A percentile compares a stretch with the other conserved stretches of the same genome.
These are phyloP conservation scores for Menidia menidia DNA, from an alignment of 2,797 vertebrate species.

Conservation along the genomic window DNA sequence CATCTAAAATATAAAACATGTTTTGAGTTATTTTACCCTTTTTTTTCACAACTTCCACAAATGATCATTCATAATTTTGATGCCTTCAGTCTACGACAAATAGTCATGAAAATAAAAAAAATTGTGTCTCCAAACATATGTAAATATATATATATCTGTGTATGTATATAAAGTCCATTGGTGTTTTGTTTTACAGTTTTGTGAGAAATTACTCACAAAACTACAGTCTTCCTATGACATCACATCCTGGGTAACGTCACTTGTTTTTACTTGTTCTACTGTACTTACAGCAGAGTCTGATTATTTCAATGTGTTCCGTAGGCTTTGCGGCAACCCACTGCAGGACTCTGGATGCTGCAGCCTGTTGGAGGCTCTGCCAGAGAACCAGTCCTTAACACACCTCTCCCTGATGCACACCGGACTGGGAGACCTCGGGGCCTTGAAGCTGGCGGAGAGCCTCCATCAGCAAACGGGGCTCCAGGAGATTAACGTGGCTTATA, in stretches of 20 bases:
- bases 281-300: not conserved
- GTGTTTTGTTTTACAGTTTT: not conserved
- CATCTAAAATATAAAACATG: no score
- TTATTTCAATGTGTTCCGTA: conserved; percentile 17
- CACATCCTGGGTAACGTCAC: no score
- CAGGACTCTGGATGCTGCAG: conserved; percentile 79
- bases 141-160: not conserved
- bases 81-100: no score
- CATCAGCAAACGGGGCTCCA: conserved; percentile 80
- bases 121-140: no score
- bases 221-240: no score
- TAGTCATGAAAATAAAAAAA: no score
- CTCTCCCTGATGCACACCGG: conserved; percentile 92
- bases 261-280: no score
- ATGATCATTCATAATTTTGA: no score
- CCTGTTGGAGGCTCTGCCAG: conserved; percentile 86
- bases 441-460: conserved; percentile 84
- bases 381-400: conserved; percentile 85
- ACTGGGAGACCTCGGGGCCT: conserved; percentile 84
- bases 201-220: no score
- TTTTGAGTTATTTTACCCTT: no score
- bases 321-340: conserved; percentile 88
- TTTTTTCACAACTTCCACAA: no score
- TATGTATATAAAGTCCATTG: not conserved
- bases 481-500: conserved; percentile 95